Evolutionary conservation across 2,888 invertebrate genomes (phyloP), one percentile per base, ranked within the genome.

Genomic region (Drosophila meridiana): DNA sequence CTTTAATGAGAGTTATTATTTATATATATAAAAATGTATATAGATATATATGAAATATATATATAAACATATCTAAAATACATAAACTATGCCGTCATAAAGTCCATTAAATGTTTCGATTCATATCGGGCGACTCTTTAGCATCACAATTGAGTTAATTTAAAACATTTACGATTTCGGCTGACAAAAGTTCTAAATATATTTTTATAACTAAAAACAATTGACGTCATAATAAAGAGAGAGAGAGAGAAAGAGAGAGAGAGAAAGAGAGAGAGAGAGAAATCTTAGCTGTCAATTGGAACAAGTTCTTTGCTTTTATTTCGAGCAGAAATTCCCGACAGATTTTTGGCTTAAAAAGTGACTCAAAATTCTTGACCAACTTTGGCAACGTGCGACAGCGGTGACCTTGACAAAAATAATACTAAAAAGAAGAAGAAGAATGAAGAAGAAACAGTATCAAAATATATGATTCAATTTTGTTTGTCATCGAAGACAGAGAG

Each of bases 361-460:
- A 68, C 43, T 67, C 68, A 45, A 52, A 38, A 43, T 52, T 38
- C 48, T 57, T 56, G 66, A 38, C 67, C 43, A 67, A 52, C 43
- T 67, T 69, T 67, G 65, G 30, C 26, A n/a, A 48, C 42, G 53
- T 26, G 20, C 36, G 32, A 40, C 48, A 11, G 42, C 50, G 42
- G 58, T 58, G 69, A 69, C 69, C 69, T 69, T 69, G 69, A 69
- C 30, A 57, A 34, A 52, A 68, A 65, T 43, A 56, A 42, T 48
- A 20, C 20, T 14, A 52, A 38, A 13, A 47, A 43, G 11, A 28
- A 42, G 3, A 14, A 13, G 7, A 2, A 11, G 20, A 38, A 38
- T 26, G 4, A 52, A 26, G 30, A 28, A 38, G 38, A 7, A 28
- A 2, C n/a, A 38, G 45, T 28, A 38, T 20, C 26, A 59, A 48